A percentile compares a stretch with the other conserved stretches of the same genome.
Conservation (phyloP, 1,140 invertebrate species). For the Drosophila varians region DNA sequence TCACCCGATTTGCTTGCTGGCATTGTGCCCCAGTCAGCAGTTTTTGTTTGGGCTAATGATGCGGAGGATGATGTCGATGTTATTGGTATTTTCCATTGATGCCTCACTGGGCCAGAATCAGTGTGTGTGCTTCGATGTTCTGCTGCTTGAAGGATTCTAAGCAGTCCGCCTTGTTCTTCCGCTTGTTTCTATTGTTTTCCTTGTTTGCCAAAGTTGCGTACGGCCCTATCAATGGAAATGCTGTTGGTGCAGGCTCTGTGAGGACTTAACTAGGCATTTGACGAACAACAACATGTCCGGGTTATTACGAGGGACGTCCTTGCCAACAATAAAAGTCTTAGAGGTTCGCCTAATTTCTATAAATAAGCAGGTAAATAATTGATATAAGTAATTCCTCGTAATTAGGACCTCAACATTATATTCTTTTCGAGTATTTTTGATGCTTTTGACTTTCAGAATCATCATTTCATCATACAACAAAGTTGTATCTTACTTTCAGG, state of each 20-base stretch:
- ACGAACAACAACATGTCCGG: constrained; percentile 30
- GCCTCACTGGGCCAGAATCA: constrained; percentile 34
- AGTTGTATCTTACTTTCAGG: no score
- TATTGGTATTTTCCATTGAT: constrained; percentile 57
- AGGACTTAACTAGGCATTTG: constrained; percentile 32
- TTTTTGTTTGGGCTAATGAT: constrained; percentile 74
- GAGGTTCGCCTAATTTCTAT: constrained; percentile 8
- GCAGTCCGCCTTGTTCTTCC: constrained; percentile 12
- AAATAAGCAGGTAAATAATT: not conserved
- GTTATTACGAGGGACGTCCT: constrained; percentile 6
- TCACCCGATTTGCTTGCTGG: constrained; percentile 41
- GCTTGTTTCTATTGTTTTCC: constrained; percentile 43
- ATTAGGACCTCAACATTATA: not conserved
- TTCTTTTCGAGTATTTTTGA: not conserved
- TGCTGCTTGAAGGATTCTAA: not conserved
- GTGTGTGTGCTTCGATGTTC: constrained; percentile 5
- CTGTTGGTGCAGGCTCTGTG: constrained; percentile 48
- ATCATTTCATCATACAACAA: no score
- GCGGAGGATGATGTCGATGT: constrained; percentile 61
- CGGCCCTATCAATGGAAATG: constrained; percentile 44
- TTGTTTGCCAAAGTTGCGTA: constrained; percentile 39
- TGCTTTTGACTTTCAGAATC: not conserved
- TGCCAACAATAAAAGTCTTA: not conserved
- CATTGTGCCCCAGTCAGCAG: constrained; percentile 69
- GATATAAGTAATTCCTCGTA: not conserved